Evolutionary conservation across 2,113 vertebrate genomes (phyloP).

Genomic region (Alethe castanea): DNA sequence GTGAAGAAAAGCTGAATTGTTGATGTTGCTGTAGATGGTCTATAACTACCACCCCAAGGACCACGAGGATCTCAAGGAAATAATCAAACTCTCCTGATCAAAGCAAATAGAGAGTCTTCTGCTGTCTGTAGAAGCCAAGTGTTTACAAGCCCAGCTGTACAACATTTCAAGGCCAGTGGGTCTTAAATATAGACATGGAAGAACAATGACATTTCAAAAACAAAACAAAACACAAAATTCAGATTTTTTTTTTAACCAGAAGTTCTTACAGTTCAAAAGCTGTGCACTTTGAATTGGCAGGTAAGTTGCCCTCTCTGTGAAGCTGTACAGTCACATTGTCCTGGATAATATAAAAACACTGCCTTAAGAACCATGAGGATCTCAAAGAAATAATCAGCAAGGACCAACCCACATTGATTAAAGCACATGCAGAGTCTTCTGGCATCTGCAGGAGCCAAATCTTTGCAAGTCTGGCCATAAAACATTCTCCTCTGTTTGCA

Average conservation of each 20-base stretch:
- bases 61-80: background rate
- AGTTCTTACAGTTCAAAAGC: background rate
- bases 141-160: background rate
- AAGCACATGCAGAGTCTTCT: constrained; percentile 35
- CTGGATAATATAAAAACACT: background rate
- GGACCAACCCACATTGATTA: background rate
- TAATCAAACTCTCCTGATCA: background rate
- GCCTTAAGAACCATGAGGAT: background rate
- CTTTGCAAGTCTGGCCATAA: constrained; percentile 28
- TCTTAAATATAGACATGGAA: background rate
- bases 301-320: background rate
- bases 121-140: background rate
- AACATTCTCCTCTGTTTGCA: constrained; percentile 44
- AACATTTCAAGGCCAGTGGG: background rate
- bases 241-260: background rate
- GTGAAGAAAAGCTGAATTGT: fast-evolving
- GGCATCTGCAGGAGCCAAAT: constrained; percentile 21
- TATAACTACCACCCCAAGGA: background rate
- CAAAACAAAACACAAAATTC: background rate
- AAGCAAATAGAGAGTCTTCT: background rate
- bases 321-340: background rate
- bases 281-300: background rate
- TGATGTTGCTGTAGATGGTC: background rate
- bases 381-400: constrained; percentile 20
- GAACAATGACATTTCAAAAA: background rate